Percentiles rank a stretch among this genome's conserved stretches.
phyloP scores from a whole-genome alignment of 1,140 invertebrate species.

The Lanistes nyassanus region DNA sequence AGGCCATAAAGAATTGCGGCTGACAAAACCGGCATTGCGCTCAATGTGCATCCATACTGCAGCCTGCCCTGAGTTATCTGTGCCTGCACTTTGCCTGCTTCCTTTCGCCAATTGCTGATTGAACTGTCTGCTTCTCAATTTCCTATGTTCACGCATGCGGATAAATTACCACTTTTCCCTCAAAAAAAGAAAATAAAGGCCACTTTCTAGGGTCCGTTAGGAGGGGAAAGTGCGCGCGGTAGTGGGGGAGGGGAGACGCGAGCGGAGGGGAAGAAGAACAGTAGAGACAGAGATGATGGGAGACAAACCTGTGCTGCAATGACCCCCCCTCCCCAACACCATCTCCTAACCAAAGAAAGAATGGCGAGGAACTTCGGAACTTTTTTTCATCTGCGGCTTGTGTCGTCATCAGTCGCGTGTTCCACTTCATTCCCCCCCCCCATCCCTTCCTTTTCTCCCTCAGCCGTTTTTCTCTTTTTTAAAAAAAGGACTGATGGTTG shows the following conservation, averaged over 20 bases:
- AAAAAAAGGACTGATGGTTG: not conserved
- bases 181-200: not conserved
- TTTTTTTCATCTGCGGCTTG: too few relatives aligned
- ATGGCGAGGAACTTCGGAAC: not conserved
- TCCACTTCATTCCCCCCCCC: not conserved
- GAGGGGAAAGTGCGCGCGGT: too few relatives aligned
- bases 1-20: too few relatives aligned
- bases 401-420: too few relatives aligned
- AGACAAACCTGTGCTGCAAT: not conserved
- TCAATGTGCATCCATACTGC: too few relatives aligned
- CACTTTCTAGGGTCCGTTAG: too few relatives aligned
- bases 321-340: not conserved
- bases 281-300: not conserved
- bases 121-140: conserved; percentile 7
- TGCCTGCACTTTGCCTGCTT: not conserved
- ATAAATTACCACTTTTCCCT: conserved; percentile 1
- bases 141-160: not conserved
- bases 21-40: too few relatives aligned
- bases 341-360: not conserved
- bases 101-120: not conserved
- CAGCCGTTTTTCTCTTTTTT: too few relatives aligned
- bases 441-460: not conserved
- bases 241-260: not conserved
- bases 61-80: too few relatives aligned
- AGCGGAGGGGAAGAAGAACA: not conserved